These are phyloP conservation scores for Coracopsis vasa DNA, from an alignment of 2,113 vertebrate species.

Conservation along the genomic window DNA sequence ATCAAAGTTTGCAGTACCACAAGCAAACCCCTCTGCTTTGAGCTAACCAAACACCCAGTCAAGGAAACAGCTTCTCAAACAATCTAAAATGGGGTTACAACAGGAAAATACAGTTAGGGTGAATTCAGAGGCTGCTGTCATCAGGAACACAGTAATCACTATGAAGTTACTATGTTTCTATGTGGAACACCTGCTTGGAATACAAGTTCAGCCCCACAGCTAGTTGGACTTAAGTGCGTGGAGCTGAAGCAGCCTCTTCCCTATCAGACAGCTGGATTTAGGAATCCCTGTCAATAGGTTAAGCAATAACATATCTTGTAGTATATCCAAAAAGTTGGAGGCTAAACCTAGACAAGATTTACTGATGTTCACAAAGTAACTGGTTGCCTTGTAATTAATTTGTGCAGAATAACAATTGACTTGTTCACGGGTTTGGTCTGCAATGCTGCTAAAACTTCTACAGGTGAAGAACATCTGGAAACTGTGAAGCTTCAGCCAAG, in stretches of 20 bases:
- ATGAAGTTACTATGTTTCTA: not conserved
- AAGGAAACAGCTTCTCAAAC: not conserved
- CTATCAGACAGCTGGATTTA: not conserved
- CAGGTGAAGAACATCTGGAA: not conserved
- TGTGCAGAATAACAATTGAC: not conserved
- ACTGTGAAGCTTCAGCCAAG: not conserved
- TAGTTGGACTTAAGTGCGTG: not conserved
- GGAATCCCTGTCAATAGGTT: not conserved
- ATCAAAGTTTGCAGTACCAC: not conserved
- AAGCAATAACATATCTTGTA: not conserved
- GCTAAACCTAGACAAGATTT: not conserved
- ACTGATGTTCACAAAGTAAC: not conserved
- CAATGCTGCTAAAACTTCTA: not conserved
- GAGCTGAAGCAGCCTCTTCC: not conserved
- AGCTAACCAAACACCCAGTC: not conserved
- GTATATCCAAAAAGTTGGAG: not conserved
- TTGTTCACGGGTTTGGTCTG: not conserved
- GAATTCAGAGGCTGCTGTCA: not conserved
- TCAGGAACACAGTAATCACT: not conserved
- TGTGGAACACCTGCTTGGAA: not conserved
- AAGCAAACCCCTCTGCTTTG: not conserved
- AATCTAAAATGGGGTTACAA: not conserved
- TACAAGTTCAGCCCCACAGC: not conserved
- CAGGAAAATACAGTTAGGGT: not conserved
- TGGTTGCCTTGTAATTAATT: not conserved